phyloP scores from a whole-genome alignment of 1,140 invertebrate genomes.

The Drosophila seguyi region DNA sequence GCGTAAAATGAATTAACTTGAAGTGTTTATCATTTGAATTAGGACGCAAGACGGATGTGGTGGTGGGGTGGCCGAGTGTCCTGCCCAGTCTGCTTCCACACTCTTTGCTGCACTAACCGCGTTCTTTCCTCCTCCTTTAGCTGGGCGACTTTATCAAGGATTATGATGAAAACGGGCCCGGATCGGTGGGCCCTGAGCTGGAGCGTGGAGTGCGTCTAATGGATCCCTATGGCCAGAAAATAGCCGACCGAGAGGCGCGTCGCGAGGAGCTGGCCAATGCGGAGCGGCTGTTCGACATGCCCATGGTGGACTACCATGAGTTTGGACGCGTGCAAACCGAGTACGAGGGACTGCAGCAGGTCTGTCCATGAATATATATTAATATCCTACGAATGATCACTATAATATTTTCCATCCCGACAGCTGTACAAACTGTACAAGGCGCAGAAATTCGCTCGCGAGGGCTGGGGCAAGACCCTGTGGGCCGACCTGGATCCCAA shows the following conservation, averaged over 20 bases:
- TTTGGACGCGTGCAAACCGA: conserved; percentile 90
- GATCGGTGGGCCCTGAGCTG: conserved; percentile 90
- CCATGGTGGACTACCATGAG: conserved; percentile 92
- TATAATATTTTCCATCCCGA: background rate
- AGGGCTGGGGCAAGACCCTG: conserved; percentile 93
- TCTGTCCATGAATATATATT: conserved; percentile 3
- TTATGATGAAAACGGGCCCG: conserved; percentile 91
- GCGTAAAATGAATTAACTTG: conserved; percentile 85
- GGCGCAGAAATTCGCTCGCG: conserved; percentile 90
- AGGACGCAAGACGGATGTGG: conserved; percentile 46
- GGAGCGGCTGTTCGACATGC: conserved; percentile 94
- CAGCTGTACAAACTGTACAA: conserved; percentile 92
- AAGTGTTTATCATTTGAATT: conserved; percentile 85
- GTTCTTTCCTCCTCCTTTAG: conserved; percentile 30
- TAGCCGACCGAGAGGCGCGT: conserved; percentile 89
- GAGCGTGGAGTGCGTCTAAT: conserved; percentile 90
- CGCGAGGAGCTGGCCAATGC: conserved; percentile 90
- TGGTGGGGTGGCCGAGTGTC: conserved; percentile 6
- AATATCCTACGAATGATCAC: background rate
- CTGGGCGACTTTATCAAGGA: conserved; percentile 89
- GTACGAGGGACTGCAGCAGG: conserved; percentile 89
- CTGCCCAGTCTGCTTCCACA: conserved; percentile 13
- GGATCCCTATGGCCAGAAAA: conserved; percentile 89
- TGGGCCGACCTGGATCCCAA: conserved; percentile 95
- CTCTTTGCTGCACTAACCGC: conserved; percentile 38